Conservation (phyloP, 2,113 vertebrate genomes). For the Heterotilapia buettikoferi region DNA sequence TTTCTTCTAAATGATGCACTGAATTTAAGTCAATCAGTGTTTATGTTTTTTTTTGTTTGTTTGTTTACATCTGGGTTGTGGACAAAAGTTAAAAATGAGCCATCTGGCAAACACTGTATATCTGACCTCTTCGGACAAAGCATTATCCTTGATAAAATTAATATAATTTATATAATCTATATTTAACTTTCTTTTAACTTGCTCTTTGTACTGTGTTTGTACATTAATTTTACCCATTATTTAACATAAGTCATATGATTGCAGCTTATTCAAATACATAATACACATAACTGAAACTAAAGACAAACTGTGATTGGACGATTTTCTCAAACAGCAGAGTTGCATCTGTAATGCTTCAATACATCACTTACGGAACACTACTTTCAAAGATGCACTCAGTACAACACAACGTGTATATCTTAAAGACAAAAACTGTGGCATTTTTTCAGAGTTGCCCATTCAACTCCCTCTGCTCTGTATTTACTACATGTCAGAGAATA, state of each 20-base stretch:
- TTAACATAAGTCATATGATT: not conserved
- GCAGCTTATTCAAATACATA: not conserved
- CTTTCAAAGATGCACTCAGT: not conserved
- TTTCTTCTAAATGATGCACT: not conserved
- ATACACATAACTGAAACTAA: not conserved
- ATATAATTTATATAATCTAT: not conserved
- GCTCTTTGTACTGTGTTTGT: not conserved
- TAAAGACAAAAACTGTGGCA: not conserved
- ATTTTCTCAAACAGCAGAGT: not conserved
- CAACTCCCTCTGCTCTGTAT: not conserved
- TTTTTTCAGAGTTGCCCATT: not conserved
- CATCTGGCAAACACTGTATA: not conserved
- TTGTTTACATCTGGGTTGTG: not conserved
- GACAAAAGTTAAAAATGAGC: not conserved
- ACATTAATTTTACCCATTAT: not conserved
- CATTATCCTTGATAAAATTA: not conserved
- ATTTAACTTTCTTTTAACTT: not conserved
- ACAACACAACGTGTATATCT: not conserved
- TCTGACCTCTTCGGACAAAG: not conserved
- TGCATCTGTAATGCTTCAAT: not conserved
- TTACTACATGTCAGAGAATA: conserved; percentile 19
- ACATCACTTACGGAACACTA: not conserved
- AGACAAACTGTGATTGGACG: not conserved
- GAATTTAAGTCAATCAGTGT: not conserved
- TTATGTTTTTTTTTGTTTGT: not conserved